Percentiles rank a stretch among this genome's conserved stretches.
phyloP scores from a whole-genome alignment of 64 coral and sea anemone genomes.

The Anthopleura sola region DNA sequence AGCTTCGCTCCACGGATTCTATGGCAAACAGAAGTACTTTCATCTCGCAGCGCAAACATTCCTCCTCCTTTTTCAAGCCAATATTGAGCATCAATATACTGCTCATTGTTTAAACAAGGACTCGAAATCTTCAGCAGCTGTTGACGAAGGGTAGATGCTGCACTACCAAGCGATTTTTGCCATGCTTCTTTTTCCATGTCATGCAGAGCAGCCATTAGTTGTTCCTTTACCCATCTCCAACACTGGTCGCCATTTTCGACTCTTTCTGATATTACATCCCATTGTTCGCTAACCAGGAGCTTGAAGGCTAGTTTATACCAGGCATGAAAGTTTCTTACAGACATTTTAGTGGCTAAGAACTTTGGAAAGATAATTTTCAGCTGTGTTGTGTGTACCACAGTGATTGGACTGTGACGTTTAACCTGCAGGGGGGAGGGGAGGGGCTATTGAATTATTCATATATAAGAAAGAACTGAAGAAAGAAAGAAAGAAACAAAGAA shows the following conservation, averaged over 20 bases:
- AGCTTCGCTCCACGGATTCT: slow-evolving; percentile 52
- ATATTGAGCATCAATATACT: slow-evolving; percentile 41
- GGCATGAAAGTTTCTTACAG: slow-evolving; percentile 46
- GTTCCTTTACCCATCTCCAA: slow-evolving; percentile 75
- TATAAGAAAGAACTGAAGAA: no score
- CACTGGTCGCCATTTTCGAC: slow-evolving; percentile 73
- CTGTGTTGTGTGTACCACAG: background rate
- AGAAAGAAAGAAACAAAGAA: no score
- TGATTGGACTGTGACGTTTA: no score
- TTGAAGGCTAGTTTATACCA: slow-evolving; percentile 84
- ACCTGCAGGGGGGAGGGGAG: no score
- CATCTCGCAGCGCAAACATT: slow-evolving; percentile 35
- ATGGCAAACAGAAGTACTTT: slow-evolving; percentile 26
- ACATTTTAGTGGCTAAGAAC: slow-evolving; percentile 26
- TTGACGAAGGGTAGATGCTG: slow-evolving; percentile 61
- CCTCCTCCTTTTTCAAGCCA: slow-evolving; percentile 47
- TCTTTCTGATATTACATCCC: slow-evolving; percentile 43
- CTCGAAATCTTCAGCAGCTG: slow-evolving; percentile 39
- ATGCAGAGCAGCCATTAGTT: slow-evolving; percentile 38
- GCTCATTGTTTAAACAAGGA: slow-evolving; percentile 40
- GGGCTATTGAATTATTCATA: no score
- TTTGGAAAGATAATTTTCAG: background rate
- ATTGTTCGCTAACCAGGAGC: slow-evolving; percentile 66
- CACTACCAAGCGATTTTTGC: slow-evolving; percentile 42
- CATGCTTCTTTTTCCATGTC: slow-evolving; percentile 36